Conservation (phyloP, 2,113 vertebrate genomes). For the Strigops habroptila region DNA sequence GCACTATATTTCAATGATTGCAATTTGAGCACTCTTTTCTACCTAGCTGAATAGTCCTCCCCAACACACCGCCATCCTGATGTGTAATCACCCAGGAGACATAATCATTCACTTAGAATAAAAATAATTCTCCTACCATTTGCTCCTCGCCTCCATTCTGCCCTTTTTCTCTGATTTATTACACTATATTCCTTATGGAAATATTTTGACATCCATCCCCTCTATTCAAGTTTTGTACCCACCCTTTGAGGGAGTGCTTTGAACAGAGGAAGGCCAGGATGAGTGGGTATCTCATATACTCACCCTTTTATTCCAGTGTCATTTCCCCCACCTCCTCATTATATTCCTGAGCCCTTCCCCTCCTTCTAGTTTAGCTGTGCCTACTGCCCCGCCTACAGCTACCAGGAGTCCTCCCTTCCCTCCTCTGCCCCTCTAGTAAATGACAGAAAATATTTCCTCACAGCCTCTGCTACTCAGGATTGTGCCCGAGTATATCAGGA, state of each 20-base stretch:
- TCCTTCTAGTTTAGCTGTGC: slow-evolving; percentile 48
- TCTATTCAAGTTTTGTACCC: slow-evolving; percentile 17
- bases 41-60: slow-evolving; percentile 9
- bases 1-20: not conserved
- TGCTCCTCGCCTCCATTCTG: slow-evolving; percentile 44
- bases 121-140: slow-evolving; percentile 39
- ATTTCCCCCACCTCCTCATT: slow-evolving; percentile 63
- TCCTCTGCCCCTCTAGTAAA: slow-evolving; percentile 6
- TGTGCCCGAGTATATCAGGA: not conserved
- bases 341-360: slow-evolving; percentile 35
- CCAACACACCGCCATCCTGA: not conserved
- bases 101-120: slow-evolving; percentile 58
- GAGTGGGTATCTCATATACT: slow-evolving; percentile 33
- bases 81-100: slow-evolving; percentile 45
- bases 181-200: slow-evolving; percentile 45
- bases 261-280: slow-evolving; percentile 42
- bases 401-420: not conserved
- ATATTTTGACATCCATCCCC: slow-evolving; percentile 58
- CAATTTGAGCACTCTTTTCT: slow-evolving; percentile 1
- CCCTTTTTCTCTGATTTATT: slow-evolving; percentile 58
- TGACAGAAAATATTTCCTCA: not conserved
- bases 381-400: slow-evolving; percentile 15
- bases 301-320: slow-evolving; percentile 61
- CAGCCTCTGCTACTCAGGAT: not conserved
- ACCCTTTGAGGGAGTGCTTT: slow-evolving; percentile 53